Evolutionary conservation across 1,140 invertebrate species (phyloP).

Genomic region (Oppia nitens): DNA sequence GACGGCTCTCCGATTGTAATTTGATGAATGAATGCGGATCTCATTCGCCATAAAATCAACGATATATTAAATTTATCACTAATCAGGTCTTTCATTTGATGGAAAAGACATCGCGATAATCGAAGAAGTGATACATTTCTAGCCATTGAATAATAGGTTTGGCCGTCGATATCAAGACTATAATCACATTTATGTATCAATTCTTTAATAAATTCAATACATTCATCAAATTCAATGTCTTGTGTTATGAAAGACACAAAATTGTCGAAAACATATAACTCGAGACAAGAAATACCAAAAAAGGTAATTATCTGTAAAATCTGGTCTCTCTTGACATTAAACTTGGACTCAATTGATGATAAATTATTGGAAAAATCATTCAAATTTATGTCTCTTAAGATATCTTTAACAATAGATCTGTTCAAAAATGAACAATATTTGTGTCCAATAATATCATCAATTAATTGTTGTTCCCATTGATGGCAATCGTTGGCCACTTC

Average conservation of each 20-base stretch:
- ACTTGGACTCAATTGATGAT: not conserved
- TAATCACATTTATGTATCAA: not conserved
- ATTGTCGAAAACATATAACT: constrained; percentile 10
- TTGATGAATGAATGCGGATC: constrained; percentile 4
- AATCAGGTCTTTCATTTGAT: not conserved
- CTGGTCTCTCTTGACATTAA: not conserved
- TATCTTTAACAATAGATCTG: not conserved
- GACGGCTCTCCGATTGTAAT: not conserved
- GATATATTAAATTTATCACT: not conserved
- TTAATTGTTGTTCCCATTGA: not conserved
- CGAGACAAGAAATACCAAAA: not conserved
- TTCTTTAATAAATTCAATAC: constrained; percentile 1
- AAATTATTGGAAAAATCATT: not conserved
- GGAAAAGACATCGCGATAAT: not conserved
- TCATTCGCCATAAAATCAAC: not conserved
- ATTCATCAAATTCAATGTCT: not conserved
- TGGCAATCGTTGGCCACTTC: not conserved
- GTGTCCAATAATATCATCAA: not conserved
- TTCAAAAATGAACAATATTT: not conserved
- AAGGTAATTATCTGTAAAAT: not conserved
- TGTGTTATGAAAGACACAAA: constrained; percentile 6
- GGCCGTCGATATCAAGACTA: not conserved
- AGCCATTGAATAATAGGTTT: not conserved
- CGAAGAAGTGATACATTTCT: not conserved
- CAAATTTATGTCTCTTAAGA: not conserved